Conservation (phyloP, 1,140 invertebrate species). For the Chelonus insularis region DNA sequence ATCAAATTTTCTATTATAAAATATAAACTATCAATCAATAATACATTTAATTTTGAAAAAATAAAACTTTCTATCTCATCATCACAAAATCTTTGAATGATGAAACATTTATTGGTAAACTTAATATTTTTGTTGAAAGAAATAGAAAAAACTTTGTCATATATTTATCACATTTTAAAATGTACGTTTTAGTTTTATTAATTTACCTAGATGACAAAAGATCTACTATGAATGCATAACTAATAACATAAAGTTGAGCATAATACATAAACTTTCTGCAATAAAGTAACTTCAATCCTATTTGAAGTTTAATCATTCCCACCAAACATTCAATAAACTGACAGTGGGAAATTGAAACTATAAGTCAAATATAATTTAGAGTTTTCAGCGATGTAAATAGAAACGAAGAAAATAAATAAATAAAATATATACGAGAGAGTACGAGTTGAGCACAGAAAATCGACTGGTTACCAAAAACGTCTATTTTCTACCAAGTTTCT, state of each 20-base stretch:
- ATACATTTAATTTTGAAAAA: too few species aligned
- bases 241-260: background rate
- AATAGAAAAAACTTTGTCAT: too few species aligned
- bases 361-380: constrained; percentile 4
- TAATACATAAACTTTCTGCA: background rate
- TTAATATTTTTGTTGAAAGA: too few species aligned
- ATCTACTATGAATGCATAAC: background rate
- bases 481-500: background rate
- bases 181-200: too few species aligned
- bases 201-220: too few species aligned
- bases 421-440: background rate
- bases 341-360: constrained; percentile 3
- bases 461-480: background rate
- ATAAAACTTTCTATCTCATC: too few species aligned
- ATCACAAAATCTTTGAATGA: too few species aligned
- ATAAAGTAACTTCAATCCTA: background rate
- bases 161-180: too few species aligned
- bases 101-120: too few species aligned
- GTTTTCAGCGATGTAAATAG: constrained; percentile 2
- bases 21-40: too few species aligned
- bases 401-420: background rate
- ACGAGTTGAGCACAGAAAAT: background rate
- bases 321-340: background rate
- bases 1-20: too few species aligned
- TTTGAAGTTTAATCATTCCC: constrained; percentile 5